Evolutionary conservation across 2,888 invertebrate species (phyloP), one percentile per base, ranked within the genome.

Genomic region (Synanthedon andrenaeformis): DNA sequence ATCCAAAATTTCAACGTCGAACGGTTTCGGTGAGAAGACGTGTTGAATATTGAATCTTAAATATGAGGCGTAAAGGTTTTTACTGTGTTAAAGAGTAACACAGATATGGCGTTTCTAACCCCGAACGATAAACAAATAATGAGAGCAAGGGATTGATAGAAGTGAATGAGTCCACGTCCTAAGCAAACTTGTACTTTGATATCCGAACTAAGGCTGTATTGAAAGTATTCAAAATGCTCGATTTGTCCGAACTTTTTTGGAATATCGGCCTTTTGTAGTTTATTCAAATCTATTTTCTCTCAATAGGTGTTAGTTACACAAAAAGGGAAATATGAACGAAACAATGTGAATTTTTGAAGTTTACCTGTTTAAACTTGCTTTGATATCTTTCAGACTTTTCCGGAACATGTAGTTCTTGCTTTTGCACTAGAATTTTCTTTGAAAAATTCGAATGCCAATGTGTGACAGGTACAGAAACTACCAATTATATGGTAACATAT

Each of bases 111-210:
- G 63, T 75, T 82, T 70, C 58, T 61, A 62, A 56, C 62, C 70
- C 62, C 59, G 64, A 56, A 54, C 57, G 59, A 64, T 75, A 70
- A 75, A 78, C 79, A 84, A 81, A 82, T 83, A 83, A 81, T 76
- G 72, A 75, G 62, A 74, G 72, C 69, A 71, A 75, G 69, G 78
- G 80, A 79, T 81, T 81, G 79, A 79, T 77, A 75, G 71, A 69
- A 73, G 72, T 63, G 78, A 79, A 76, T 72, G 74, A 75, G 72
- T 76, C 69, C 70, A 73, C 72, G 74, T 82, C 82, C 82, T 83
- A 81, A 82, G 73, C 72, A 82, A 83, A 84, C 80, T 75, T 72
- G 62, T 66, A 71, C 70, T 68, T 75, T 70, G 55, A 57, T 57
- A 78, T 75, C 73, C 68, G 62, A 73, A 77, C 74, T 70, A 63